Base-by-base conservation (phyloP, 2,888 invertebrate species). In the Automeris io region DNA sequence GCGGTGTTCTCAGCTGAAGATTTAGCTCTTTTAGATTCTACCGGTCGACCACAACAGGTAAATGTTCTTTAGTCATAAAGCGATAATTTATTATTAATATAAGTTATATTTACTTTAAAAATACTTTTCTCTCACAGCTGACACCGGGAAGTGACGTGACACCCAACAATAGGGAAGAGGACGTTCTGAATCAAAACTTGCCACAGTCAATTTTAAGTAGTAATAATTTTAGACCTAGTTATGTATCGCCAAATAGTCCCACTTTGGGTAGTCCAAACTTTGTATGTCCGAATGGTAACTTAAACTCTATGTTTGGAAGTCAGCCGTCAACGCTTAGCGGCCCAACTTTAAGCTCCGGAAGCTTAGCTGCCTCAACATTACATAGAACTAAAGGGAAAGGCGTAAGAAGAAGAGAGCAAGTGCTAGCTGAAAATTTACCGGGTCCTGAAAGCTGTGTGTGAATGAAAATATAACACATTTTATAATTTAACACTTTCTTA, bases 381-480 rank as follows among this genome's bases (percentile, higher is more conserved):
- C 88, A 72, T 46, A 72, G 82, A 70, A 88, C 70, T 71, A 89
- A 77, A 83, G 90, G 68, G 45, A 90, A 73, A 81, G 69, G 70
- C 1, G 70, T 73, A 2, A 58, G 90, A 56, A 87, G 91, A 72
- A 89, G 91, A 79, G 93, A 93, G 73, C 93, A 92, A 64, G 94
- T 95, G 41, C 90, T 95, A 59, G 93, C 95, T 36, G 94, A 95
- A 71, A 92, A 93, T 54, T 90, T 95, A 72, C 95, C 95, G 19
- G 95, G 95, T 43, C 95, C 95, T 26, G 95, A 95, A 75, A 95
- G 95, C 86, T 95, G 95, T 85, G 95, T 95, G 70, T 95, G 59
- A 72, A 62, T 95, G 59, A 72, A 62, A 43, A 42, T 42, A 46
- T 31, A 40, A 37, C 26, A 40, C 37, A 40, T 41, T 49, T 38